Conservation (phyloP, 2,888 invertebrate species). For the Dicyrtomina minuta region DNA sequence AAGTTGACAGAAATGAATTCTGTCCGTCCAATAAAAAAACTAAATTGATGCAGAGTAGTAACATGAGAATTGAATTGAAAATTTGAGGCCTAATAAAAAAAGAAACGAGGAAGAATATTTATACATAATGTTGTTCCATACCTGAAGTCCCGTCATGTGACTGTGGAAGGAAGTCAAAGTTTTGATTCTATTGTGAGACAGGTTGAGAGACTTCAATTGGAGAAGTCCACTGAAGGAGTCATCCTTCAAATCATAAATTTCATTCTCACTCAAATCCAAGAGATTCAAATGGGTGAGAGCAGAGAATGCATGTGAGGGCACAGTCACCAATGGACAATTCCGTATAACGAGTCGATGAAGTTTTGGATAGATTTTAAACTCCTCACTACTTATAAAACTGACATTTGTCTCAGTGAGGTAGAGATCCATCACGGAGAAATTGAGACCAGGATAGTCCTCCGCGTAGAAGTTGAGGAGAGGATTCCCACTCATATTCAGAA, state of each 20-base stretch:
- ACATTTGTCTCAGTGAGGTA: conserved; percentile 78
- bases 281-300: conserved; percentile 73
- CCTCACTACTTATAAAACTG: conserved; percentile 78
- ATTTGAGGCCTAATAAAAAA: not conserved
- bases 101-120: too few species aligned
- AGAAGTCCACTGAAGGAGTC: conserved; percentile 79
- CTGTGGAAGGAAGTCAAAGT: conserved; percentile 78
- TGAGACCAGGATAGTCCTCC: conserved; percentile 66
- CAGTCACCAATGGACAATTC: conserved; percentile 72
- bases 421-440: conserved; percentile 77
- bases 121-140: too few species aligned
- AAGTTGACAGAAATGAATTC: not conserved
- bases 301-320: conserved; percentile 82
- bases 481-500: conserved; percentile 81
- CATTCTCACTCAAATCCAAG: conserved; percentile 78
- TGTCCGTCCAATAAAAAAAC: not conserved
- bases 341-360: conserved; percentile 71
- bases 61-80: not conserved
- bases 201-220: conserved; percentile 72
- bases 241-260: conserved; percentile 77
- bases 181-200: conserved; percentile 79
- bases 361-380: conserved; percentile 79
- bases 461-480: conserved; percentile 74
- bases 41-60: not conserved
- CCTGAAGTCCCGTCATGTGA: conserved; percentile 73